Base-by-base conservation (phyloP, 1,140 invertebrate species). In the Platorchestia sp. region DNA sequence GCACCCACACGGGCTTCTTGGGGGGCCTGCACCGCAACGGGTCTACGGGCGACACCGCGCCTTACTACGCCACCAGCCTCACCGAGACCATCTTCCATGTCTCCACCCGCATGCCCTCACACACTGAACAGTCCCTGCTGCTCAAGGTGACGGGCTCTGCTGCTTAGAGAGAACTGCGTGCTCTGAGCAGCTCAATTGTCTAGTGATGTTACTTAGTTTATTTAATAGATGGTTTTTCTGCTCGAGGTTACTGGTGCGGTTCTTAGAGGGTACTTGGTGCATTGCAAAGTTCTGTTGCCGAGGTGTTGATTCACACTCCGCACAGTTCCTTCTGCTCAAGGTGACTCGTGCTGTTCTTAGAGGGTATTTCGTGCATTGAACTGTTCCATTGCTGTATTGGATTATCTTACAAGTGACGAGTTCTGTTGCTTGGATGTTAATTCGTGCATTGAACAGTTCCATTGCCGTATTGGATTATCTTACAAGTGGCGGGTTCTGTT, bases 11-110 rank as follows among this genome's bases (percentile, higher is more conserved):
- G 43, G 99, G 99, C 1, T 99, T 99, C 97, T 97, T 99, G 95
- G 99, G 99, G 10, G 99, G 99, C 0, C 97, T 99, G 86, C 98
- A 99, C 95, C 98, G 98, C 86, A 99, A 99, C 96, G 99, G 99
- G 96, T 98, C 98, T 0, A 99, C 98, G 44, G 99, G 99, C 0
- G 98, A 98, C 45, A 99, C 98, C 40, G 99, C 99, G 0, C 99
- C 99, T 0, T 99, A 99, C 97, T 99, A 98, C 97, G 99, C 99
- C n/a, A 99, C 98, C 0, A 99, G 99, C 51, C 99, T 99, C 91
- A 97, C 98, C 40, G 99, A 99, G 97, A 98, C 98, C 45, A 97
- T 98, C 95, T 99, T 99, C 97, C 99, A 99, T 97, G 99, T 99
- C 45, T 99, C 99, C n/a, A 99, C 99, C 0, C 98, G 99, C 96